A percentile compares a stretch with the other conserved stretches of the same genome.
Evolutionary conservation across 2,888 invertebrate species (phyloP).

Genomic region (Doris montereyensis): DNA sequence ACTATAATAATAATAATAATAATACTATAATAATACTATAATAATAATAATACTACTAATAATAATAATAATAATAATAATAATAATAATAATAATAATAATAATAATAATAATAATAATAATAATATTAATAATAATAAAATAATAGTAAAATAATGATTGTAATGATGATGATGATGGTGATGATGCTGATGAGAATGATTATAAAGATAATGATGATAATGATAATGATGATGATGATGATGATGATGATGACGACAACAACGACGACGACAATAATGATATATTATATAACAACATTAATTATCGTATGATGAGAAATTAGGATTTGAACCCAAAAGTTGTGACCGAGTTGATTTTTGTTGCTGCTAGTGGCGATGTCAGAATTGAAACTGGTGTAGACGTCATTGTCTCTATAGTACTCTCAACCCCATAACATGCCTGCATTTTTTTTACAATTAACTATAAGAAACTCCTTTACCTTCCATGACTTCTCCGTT

Average conservation of each 20-base stretch:
- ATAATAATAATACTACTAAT: no score
- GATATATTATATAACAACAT: neutral
- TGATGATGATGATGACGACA: neutral
- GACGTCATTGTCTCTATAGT: no score
- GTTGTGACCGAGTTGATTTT: no score
- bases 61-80: neutral
- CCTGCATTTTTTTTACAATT: no score
- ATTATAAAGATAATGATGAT: neutral
- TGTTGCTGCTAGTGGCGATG: no score
- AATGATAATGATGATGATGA: neutral
- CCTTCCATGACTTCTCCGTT: conserved; percentile 37
- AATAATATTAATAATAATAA: neutral
- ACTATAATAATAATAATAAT: no score
- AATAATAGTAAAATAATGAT: neutral
- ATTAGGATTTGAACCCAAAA: no score
- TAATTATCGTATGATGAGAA: no score
- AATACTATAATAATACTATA: no score
- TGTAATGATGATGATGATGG: neutral
- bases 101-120: neutral
- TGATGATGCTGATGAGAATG: neutral
- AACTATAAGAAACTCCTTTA: neutral
- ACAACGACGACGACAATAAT: neutral
- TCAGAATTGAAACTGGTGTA: no score
- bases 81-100: neutral
- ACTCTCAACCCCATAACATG: no score